phyloP scores from a whole-genome alignment of 2,113 vertebrate genomes.

The Microtus pennsylvanicus region DNA sequence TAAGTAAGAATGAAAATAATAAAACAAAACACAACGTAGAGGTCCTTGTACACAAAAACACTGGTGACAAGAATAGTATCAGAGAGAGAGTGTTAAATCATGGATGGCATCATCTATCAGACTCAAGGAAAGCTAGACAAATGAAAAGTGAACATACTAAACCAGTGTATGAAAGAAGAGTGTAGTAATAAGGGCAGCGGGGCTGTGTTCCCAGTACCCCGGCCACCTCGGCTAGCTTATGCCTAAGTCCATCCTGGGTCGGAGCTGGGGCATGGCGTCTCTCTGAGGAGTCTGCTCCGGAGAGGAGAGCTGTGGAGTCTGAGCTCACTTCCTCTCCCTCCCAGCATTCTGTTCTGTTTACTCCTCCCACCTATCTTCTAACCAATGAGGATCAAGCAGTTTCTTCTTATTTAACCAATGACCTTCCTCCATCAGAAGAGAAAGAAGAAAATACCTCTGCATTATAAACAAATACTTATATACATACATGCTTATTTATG shows the following conservation, averaged over 20 bases:
- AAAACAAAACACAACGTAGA: conserved; percentile 2
- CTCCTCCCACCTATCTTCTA: too few species aligned
- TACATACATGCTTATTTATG: background rate
- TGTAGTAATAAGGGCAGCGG: too few species aligned
- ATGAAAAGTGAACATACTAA: conserved; percentile 11
- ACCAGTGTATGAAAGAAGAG: background rate
- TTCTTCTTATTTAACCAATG: too few species aligned
- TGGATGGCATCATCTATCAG: background rate
- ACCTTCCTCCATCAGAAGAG: background rate
- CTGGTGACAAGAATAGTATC: background rate
- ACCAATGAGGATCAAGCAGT: too few species aligned
- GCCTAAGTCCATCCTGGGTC: too few species aligned
- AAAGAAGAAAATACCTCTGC: background rate
- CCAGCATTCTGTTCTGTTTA: too few species aligned
- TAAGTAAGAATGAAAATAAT: conserved; percentile 10
- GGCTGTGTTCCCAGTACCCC: too few species aligned
- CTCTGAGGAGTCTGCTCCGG: too few species aligned
- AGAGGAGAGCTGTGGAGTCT: too few species aligned
- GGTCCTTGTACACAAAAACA: background rate
- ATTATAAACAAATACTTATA: background rate
- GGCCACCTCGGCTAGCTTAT: too few species aligned
- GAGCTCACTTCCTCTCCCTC: too few species aligned
- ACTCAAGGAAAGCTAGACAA: background rate
- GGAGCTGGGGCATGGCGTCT: too few species aligned
- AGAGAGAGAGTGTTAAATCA: background rate